Conservation (phyloP, 2,888 invertebrate genomes). For the Leptopilina myrica region DNA sequence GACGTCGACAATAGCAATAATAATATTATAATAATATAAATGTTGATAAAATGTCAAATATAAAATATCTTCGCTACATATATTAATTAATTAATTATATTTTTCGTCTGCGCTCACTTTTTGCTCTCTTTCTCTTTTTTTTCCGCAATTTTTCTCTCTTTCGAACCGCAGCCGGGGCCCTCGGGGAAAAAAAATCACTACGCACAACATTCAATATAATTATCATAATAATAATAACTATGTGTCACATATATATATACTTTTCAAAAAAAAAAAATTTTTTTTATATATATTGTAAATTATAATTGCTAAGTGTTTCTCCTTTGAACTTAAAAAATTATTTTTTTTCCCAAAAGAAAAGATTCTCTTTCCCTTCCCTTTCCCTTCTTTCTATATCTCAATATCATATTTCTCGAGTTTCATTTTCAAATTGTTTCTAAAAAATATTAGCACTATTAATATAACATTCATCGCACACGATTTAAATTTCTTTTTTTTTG, state of each 20-base stretch:
- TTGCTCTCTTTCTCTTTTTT: not conserved
- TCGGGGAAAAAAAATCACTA: constrained; percentile 65
- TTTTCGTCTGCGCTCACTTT: constrained; percentile 50
- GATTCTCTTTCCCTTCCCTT: not conserved
- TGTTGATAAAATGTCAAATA: constrained; percentile 66
- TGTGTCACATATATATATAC: constrained; percentile 64
- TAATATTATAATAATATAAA: constrained; percentile 62
- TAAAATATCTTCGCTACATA: constrained; percentile 71
- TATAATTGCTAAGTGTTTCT: constrained; percentile 44
- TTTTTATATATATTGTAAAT: not conserved
- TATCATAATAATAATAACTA: constrained; percentile 65
- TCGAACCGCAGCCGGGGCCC: constrained; percentile 60
- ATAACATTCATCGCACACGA: constrained; percentile 11
- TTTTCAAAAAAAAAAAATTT: constrained; percentile 5
- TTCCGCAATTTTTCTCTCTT: constrained; percentile 44
- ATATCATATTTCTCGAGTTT: too few relatives aligned
- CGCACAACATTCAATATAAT: constrained; percentile 75
- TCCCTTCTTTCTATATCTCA: not conserved
- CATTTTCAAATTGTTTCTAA: not conserved
- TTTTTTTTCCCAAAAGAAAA: constrained; percentile 37
- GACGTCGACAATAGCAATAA: constrained; percentile 55
- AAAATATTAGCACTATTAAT: constrained; percentile 30
- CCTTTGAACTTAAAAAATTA: not conserved
- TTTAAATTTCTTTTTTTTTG: not conserved
- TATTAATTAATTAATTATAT: constrained; percentile 63